Percentiles rank a stretch among this genome's conserved stretches.
These are phyloP conservation scores for Danio jaintianensis DNA, from an alignment of 2,797 vertebrate genomes.

Conservation along the genomic window DNA sequence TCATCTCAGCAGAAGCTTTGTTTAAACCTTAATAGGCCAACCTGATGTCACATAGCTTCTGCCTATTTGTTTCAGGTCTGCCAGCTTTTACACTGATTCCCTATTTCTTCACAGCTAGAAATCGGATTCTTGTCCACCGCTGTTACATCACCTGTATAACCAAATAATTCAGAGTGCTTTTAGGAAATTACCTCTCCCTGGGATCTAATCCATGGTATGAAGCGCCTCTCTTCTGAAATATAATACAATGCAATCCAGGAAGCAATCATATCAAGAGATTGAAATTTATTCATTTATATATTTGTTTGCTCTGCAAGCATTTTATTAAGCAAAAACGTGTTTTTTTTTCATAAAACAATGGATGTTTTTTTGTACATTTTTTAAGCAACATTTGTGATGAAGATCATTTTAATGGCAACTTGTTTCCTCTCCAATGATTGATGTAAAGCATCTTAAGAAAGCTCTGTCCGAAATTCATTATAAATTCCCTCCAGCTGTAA, in stretches of 20 bases:
- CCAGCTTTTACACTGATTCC: constrained; percentile 75
- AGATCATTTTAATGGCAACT: constrained; percentile 50
- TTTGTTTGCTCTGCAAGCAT: constrained; percentile 53
- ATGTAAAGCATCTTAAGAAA: constrained; percentile 65
- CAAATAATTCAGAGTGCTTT: constrained; percentile 78
- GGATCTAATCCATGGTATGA: constrained; percentile 62
- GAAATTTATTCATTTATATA: constrained; percentile 61
- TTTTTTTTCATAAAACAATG: constrained; percentile 5
- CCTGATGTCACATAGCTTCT: constrained; percentile 67
- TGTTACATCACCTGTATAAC: constrained; percentile 72
- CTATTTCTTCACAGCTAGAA: constrained; percentile 70
- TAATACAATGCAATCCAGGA: constrained; percentile 71
- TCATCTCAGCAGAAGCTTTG: constrained; percentile 77
- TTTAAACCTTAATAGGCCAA: constrained; percentile 73
- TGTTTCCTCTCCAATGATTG: constrained; percentile 31
- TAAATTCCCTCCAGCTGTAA: constrained; percentile 58
- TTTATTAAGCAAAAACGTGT: constrained; percentile 31
- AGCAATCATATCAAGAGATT: constrained; percentile 68
- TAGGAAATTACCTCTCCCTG: constrained; percentile 72
- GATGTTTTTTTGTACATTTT: not conserved
- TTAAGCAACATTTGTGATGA: constrained; percentile 46
- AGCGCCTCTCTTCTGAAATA: constrained; percentile 63
- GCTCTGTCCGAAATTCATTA: constrained; percentile 46
- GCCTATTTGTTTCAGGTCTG: constrained; percentile 66
- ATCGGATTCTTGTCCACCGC: constrained; percentile 68